phyloP scores from a whole-genome alignment of 1,140 invertebrate species.

The Drosophila funebris region DNA sequence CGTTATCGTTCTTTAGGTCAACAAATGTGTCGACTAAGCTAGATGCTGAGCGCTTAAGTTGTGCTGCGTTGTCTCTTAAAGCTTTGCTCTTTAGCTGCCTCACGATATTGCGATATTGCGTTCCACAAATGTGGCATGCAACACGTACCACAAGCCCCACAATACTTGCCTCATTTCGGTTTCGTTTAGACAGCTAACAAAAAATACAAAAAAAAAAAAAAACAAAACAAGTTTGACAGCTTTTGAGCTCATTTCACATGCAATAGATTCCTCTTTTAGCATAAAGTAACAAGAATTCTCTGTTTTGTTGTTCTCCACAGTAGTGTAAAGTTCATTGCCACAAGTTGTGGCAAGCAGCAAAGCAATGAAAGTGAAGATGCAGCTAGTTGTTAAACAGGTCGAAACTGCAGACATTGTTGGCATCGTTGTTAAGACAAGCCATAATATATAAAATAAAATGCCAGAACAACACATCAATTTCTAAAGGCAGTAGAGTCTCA shows the following conservation, averaged over 20 bases:
- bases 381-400: slow-evolving; percentile 61
- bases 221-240: slow-evolving; percentile 75
- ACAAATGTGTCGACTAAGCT: slow-evolving; percentile 48
- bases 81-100: slow-evolving; percentile 42
- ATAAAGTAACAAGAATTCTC: slow-evolving; percentile 44
- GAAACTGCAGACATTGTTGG: slow-evolving; percentile 19
- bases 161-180: slow-evolving; percentile 68
- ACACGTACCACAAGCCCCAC: slow-evolving; percentile 61
- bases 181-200: slow-evolving; percentile 63
- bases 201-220: no score
- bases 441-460: slow-evolving; percentile 2
- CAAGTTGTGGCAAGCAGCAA: slow-evolving; percentile 3
- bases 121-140: slow-evolving; percentile 63
- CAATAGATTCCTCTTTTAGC: slow-evolving; percentile 23
- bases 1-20: slow-evolving; percentile 41
- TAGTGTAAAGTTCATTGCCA: slow-evolving; percentile 70
- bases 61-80: slow-evolving; percentile 37
- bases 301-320: no score
- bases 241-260: slow-evolving; percentile 43
- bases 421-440: slow-evolving; percentile 18
- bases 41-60: slow-evolving; percentile 14
- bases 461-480: not conserved
- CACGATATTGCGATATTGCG: slow-evolving; percentile 23
- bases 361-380: slow-evolving; percentile 68
- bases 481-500: not conserved